Conservation (phyloP, 2,888 invertebrate species). For the Morinoia aosen region DNA sequence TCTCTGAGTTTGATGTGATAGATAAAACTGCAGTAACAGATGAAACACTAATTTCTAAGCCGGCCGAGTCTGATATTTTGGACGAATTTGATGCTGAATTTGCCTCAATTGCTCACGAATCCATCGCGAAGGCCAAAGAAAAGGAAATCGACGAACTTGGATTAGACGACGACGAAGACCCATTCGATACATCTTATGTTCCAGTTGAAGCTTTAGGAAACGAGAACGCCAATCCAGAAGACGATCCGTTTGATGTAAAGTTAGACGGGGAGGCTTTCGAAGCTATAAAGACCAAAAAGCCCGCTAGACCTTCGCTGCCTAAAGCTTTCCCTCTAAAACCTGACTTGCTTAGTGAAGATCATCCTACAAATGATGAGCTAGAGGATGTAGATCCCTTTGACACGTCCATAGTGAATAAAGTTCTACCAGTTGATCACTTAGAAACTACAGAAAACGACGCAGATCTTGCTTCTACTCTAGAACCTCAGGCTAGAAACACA, state of each 20-base stretch:
- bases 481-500: conserved; percentile 58
- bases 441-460: conserved; percentile 59
- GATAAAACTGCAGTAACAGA: conserved; percentile 65
- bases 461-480: conserved; percentile 62
- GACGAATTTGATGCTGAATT: conserved; percentile 84
- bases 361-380: conserved; percentile 57
- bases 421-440: conserved; percentile 61
- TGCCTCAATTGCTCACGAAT: conserved; percentile 83
- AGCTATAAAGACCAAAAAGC: conserved; percentile 55
- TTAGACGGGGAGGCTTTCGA: conserved; percentile 62
- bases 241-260: conserved; percentile 67
- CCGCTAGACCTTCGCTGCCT: conserved; percentile 71
- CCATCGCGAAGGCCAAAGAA: conserved; percentile 76
- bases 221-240: conserved; percentile 50
- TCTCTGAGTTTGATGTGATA: conserved; percentile 69
- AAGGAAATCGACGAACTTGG: conserved; percentile 72
- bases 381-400: conserved; percentile 73
- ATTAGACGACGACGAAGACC: conserved; percentile 73
- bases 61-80: conserved; percentile 69
- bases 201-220: conserved; percentile 69
- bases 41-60: conserved; percentile 57
- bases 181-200: conserved; percentile 74
- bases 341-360: conserved; percentile 12
- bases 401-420: conserved; percentile 81
- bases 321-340: background rate